phyloP scores from a whole-genome alignment of 2,888 invertebrate genomes.

The Drosophila anomelani region DNA sequence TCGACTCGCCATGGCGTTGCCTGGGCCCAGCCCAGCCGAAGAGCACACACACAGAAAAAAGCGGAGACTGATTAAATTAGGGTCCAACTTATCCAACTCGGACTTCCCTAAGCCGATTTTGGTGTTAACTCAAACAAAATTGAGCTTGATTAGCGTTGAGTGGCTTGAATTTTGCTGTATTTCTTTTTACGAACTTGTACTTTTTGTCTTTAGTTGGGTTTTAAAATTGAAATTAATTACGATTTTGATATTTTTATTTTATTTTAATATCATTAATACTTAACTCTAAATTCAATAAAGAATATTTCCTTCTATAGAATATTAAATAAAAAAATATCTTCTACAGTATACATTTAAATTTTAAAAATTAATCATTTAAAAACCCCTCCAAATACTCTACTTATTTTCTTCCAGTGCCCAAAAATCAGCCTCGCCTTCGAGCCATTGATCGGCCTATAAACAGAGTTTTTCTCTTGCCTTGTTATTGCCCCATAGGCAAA shows the following conservation, averaged over 20 bases:
- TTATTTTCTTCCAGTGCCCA: slow-evolving; percentile 15
- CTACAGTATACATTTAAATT: too few relatives aligned
- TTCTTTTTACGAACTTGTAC: neutral
- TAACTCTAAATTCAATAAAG: neutral
- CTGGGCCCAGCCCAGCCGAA: slow-evolving; percentile 19
- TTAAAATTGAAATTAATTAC: neutral
- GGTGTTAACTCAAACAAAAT: slow-evolving; percentile 14
- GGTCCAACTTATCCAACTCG: slow-evolving; percentile 27
- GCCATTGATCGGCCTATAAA: slow-evolving; percentile 76
- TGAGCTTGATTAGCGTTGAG: slow-evolving; percentile 30
- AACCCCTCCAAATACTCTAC: too few relatives aligned
- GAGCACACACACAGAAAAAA: slow-evolving; percentile 28
- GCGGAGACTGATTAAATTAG: slow-evolving; percentile 37
- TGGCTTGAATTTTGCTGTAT: slow-evolving; percentile 1
- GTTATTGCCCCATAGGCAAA: slow-evolving; percentile 79
- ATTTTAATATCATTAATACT: neutral
- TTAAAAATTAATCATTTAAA: too few relatives aligned
- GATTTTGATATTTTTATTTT: too few relatives aligned
- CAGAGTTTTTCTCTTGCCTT: slow-evolving; percentile 69
- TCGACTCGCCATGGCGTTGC: slow-evolving; percentile 22
- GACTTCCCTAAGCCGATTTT: slow-evolving; percentile 31
- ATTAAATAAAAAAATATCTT: neutral
- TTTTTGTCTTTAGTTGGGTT: neutral
- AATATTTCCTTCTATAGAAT: neutral
- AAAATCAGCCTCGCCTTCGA: slow-evolving; percentile 42